Evolutionary conservation across 2,888 invertebrate genomes (phyloP).

Genomic region (Sicus ferrugineus): DNA sequence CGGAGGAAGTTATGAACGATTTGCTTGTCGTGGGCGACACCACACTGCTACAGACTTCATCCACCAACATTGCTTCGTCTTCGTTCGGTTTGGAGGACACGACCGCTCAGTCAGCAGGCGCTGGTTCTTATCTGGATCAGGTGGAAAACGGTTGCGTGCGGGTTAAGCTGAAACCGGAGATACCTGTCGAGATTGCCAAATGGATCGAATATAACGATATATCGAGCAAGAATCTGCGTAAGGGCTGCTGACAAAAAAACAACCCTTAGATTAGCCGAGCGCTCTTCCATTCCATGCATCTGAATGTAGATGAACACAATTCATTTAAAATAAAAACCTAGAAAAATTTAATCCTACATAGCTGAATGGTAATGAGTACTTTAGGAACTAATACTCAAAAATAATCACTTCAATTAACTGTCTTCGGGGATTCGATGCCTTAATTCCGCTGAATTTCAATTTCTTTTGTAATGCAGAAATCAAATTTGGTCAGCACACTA

Average conservation of each 20-base stretch:
- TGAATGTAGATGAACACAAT: not conserved
- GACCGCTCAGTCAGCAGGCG: not conserved
- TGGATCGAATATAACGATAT: slow-evolving; percentile 78
- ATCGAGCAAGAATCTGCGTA: slow-evolving; percentile 73
- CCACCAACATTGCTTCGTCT: slow-evolving; percentile 51
- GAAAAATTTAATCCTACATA: too few relatives aligned
- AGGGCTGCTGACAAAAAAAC: slow-evolving; percentile 45
- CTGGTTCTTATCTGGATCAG: slow-evolving; percentile 41
- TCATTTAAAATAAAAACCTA: not conserved
- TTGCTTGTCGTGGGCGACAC: slow-evolving; percentile 54
- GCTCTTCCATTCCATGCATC: not conserved
- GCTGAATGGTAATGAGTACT: not conserved
- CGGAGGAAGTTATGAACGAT: slow-evolving; percentile 66
- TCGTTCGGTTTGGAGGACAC: slow-evolving; percentile 49
- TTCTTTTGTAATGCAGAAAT: not conserved
- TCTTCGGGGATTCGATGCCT: too few relatives aligned
- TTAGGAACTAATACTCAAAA: not conserved
- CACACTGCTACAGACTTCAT: slow-evolving; percentile 42
- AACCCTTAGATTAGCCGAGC: not conserved
- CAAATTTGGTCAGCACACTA: too few relatives aligned
- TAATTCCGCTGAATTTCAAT: too few relatives aligned
- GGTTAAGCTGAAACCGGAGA: slow-evolving; percentile 67
- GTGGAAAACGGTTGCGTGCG: slow-evolving; percentile 57
- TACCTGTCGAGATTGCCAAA: slow-evolving; percentile 72
- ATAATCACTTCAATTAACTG: not conserved